Percentiles rank a stretch among this genome's conserved stretches.
phyloP scores from a whole-genome alignment of 2,888 invertebrate genomes.

The Eledona agricola region DNA sequence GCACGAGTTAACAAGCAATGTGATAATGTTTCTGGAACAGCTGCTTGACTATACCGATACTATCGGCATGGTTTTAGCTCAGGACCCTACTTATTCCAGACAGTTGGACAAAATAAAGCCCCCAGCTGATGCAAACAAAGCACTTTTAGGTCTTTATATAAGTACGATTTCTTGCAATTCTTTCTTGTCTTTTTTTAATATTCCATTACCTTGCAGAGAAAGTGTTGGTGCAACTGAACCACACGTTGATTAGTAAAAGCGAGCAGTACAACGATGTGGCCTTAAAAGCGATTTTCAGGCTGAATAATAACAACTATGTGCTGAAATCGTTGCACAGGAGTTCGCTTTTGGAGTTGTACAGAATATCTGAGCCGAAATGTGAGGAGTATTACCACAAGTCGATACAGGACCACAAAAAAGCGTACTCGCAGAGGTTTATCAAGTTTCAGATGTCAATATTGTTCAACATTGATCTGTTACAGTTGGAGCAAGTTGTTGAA shows the following conservation, averaged over 20 bases:
- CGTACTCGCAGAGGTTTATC: slow-evolving; percentile 71
- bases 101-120: slow-evolving; percentile 64
- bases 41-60: slow-evolving; percentile 81
- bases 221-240: slow-evolving; percentile 88
- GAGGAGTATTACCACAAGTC: slow-evolving; percentile 87
- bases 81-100: slow-evolving; percentile 68
- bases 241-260: slow-evolving; percentile 89
- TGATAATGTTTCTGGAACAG: slow-evolving; percentile 90
- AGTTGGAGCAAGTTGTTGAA: slow-evolving; percentile 87
- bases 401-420: slow-evolving; percentile 82
- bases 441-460: background rate
- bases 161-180: slow-evolving; percentile 65
- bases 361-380: slow-evolving; percentile 84
- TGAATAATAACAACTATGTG: slow-evolving; percentile 95
- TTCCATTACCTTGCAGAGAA: no score
- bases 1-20: slow-evolving; percentile 94
- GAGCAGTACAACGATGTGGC: slow-evolving; percentile 90
- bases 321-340: slow-evolving; percentile 90
- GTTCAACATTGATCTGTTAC: no score
- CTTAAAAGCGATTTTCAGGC: slow-evolving; percentile 86
- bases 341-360: slow-evolving; percentile 81
- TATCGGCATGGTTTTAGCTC: slow-evolving; percentile 73
- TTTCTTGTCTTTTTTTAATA: slow-evolving; percentile 25
- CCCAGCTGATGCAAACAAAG: slow-evolving; percentile 68
- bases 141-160: slow-evolving; percentile 81